Evolutionary conservation across 2,888 invertebrate genomes (phyloP).

Genomic region (Lymantria monacha): DNA sequence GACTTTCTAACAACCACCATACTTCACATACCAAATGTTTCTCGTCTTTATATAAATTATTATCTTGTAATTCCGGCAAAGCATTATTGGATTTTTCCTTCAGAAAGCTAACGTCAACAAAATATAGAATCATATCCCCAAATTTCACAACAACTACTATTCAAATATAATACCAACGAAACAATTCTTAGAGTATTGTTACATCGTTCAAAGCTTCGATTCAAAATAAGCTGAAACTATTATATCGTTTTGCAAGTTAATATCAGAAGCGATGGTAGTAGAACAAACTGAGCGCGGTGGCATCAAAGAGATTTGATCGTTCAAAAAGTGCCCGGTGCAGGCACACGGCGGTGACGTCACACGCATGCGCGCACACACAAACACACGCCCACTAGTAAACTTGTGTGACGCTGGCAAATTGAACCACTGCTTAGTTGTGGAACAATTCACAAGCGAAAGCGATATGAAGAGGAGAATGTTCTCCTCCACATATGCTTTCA

Average conservation of each 20-base stretch:
- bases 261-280: constrained; percentile 2
- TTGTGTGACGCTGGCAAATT: constrained; percentile 20
- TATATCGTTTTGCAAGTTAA: not conserved
- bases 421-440: constrained; percentile 6
- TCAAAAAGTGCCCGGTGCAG: constrained; percentile 12
- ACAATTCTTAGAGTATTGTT: not conserved
- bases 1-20: no score
- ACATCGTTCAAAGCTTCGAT: not conserved
- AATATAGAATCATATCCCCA: no score
- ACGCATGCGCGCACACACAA: constrained; percentile 3
- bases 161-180: no score
- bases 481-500: no score
- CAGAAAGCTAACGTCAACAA: no score
- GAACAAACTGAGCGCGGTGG: no score
- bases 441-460: not conserved
- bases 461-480: constrained; percentile 3
- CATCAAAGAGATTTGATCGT: constrained; percentile 27
- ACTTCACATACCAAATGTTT: no score
- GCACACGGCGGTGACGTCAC: constrained; percentile 19
- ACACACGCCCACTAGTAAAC: constrained; percentile 17
- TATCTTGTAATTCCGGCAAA: no score
- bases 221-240: constrained; percentile 2
- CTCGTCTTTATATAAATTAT: no score
- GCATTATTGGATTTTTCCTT: no score
- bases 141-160: no score